Percentiles rank a stretch among this genome's conserved stretches.
Evolutionary conservation across 2,113 vertebrate genomes (phyloP).

Genomic region (Piaya cayana): DNA sequence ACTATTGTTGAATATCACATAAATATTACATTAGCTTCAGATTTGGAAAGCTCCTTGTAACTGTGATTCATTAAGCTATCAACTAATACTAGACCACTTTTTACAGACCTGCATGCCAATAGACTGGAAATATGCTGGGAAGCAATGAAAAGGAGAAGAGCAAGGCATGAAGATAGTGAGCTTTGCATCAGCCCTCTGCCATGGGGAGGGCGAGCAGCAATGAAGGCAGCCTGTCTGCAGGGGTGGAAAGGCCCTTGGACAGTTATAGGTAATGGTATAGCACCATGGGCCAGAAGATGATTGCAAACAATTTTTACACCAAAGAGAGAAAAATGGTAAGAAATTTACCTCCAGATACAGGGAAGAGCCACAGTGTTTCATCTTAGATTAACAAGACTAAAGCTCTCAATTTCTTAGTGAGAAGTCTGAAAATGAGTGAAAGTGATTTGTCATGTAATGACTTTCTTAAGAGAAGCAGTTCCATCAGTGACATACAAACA

Average conservation of each 20-base stretch:
- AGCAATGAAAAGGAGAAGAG: not conserved
- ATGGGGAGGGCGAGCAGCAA: not conserved
- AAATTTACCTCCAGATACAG: not conserved
- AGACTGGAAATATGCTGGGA: not conserved
- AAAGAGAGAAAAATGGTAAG: not conserved
- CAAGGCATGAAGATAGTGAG: not conserved
- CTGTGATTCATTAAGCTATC: not conserved
- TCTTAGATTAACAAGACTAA: not conserved
- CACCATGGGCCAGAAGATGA: not conserved
- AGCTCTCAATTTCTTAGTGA: not conserved
- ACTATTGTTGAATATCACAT: not conserved
- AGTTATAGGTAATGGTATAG: not conserved
- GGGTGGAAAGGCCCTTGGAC: not conserved
- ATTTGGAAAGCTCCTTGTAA: not conserved
- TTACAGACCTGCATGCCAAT: not conserved
- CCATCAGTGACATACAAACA: not conserved
- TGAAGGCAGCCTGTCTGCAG: rapidly evolving
- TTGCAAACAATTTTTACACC: not conserved
- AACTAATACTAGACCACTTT: not conserved
- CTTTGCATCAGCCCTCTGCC: not conserved
- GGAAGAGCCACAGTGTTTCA: not conserved
- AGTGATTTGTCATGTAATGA: not conserved
- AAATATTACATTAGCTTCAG: not conserved
- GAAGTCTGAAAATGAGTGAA: not conserved
- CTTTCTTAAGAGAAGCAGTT: not conserved